These are phyloP conservation scores for Brachionus sp. DNA, from an alignment of 1,140 invertebrate genomes.

Conservation along the genomic window DNA sequence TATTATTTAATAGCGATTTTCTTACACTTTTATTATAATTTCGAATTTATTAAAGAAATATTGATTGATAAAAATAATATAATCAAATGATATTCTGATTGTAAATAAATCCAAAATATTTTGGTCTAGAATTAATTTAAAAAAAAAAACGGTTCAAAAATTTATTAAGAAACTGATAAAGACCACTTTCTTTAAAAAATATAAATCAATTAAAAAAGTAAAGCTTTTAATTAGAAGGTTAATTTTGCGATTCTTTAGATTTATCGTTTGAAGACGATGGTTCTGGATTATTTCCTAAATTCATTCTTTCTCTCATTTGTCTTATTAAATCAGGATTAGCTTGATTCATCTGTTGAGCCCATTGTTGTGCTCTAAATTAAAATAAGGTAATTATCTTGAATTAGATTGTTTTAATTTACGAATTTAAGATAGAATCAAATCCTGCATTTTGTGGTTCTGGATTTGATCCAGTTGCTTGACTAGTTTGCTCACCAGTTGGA, in stretches of 20 bases:
- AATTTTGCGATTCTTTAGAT: background rate
- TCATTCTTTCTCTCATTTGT: slow-evolving; percentile 40
- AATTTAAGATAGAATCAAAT: background rate
- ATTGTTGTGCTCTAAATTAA: slow-evolving; percentile 29
- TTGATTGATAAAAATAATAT: too few relatives aligned
- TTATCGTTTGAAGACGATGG: slow-evolving; percentile 5
- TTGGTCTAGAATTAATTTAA: background rate
- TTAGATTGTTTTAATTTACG: background rate
- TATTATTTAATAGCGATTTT: too few relatives aligned
- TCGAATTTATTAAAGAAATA: too few relatives aligned
- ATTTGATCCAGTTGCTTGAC: background rate
- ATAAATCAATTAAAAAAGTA: background rate
- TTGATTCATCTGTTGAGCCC: slow-evolving; percentile 41
- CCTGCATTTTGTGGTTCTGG: background rate
- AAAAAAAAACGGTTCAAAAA: background rate
- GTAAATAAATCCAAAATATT: too few relatives aligned
- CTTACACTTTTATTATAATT: too few relatives aligned
- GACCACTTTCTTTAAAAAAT: background rate
- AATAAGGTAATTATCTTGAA: too few relatives aligned
- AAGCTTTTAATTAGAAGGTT: background rate
- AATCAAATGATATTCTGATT: too few relatives aligned
- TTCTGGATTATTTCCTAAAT: slow-evolving; percentile 16
- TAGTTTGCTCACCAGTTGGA: background rate
- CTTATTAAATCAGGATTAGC: slow-evolving; percentile 38
- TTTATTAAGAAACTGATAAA: background rate